These are phyloP conservation scores for Bombus soroeensis DNA, from an alignment of 1,140 invertebrate species.

Conservation along the genomic window DNA sequence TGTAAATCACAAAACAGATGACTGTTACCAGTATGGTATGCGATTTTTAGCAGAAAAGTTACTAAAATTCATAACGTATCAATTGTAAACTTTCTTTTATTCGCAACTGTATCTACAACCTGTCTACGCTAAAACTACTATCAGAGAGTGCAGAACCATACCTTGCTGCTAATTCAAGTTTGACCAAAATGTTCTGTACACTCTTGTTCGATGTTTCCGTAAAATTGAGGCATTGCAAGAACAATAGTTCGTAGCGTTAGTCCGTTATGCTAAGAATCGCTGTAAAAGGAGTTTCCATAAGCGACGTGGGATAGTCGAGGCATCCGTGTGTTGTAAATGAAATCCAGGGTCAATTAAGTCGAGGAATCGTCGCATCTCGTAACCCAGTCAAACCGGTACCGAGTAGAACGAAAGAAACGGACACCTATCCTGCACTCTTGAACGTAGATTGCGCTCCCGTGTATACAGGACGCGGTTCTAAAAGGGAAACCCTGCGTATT, in stretches of 20 bases:
- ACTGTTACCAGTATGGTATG: too few relatives aligned
- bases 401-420: slow-evolving; percentile 60
- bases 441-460: slow-evolving; percentile 46
- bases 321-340: slow-evolving; percentile 50
- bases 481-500: slow-evolving; percentile 69
- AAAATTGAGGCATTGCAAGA: neutral
- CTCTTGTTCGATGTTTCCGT: too few relatives aligned
- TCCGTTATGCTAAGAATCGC: slow-evolving; percentile 51
- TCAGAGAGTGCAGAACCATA: too few relatives aligned
- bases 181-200: too few relatives aligned
- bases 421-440: slow-evolving; percentile 44
- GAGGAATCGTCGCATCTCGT: slow-evolving; percentile 59
- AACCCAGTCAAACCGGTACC: slow-evolving; percentile 69
- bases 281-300: slow-evolving; percentile 52
- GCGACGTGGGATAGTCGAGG: slow-evolving; percentile 2
- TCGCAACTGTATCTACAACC: too few relatives aligned
- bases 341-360: slow-evolving; percentile 67
- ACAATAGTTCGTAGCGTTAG: neutral
- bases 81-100: too few relatives aligned
- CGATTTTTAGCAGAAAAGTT: too few relatives aligned
- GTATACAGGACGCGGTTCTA: slow-evolving; percentile 47
- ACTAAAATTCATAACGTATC: too few relatives aligned
- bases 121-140: too few relatives aligned
- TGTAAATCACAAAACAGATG: too few relatives aligned
- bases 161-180: too few relatives aligned